phyloP scores from a whole-genome alignment of 2,113 vertebrate genomes.

The Ploceus nigricollis region DNA sequence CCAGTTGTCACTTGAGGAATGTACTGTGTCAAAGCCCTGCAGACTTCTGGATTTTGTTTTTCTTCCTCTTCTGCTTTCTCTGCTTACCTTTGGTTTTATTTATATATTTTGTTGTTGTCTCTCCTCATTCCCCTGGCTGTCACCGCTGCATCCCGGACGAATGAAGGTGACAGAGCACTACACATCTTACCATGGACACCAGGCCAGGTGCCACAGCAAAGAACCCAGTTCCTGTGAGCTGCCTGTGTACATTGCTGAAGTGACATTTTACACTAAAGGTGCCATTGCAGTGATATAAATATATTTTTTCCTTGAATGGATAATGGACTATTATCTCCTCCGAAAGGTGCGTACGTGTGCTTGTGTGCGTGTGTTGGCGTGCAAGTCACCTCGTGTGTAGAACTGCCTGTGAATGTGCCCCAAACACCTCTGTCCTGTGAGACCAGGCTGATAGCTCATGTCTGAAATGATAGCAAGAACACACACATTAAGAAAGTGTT shows the following conservation, averaged over 20 bases:
- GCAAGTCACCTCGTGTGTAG: not conserved
- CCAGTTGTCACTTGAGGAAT: constrained; percentile 76
- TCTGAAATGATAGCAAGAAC: constrained; percentile 34
- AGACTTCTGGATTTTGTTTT: constrained; percentile 59
- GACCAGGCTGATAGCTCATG: not conserved
- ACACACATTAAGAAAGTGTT: constrained; percentile 6
- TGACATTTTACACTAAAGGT: constrained; percentile 71
- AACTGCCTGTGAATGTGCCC: constrained; percentile 63
- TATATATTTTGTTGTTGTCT: constrained; percentile 60
- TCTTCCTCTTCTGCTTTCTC: not conserved
- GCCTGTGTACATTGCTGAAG: constrained; percentile 66
- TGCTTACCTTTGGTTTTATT: constrained; percentile 70
- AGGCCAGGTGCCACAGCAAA: constrained; percentile 45
- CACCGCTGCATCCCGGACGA: constrained; percentile 60
- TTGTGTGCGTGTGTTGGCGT: not conserved
- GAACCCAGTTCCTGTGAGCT: constrained; percentile 66
- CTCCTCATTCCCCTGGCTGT: constrained; percentile 66
- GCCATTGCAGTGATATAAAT: constrained; percentile 78
- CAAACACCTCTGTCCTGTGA: not conserved
- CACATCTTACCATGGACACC: constrained; percentile 62
- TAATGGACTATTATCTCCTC: constrained; percentile 70
- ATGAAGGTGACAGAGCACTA: constrained; percentile 45
- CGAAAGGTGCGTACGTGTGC: constrained; percentile 51
- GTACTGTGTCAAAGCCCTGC: constrained; percentile 76
- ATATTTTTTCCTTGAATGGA: constrained; percentile 71